Evolutionary conservation across 2,888 invertebrate species (phyloP).

Genomic region (Octodonta nipae): DNA sequence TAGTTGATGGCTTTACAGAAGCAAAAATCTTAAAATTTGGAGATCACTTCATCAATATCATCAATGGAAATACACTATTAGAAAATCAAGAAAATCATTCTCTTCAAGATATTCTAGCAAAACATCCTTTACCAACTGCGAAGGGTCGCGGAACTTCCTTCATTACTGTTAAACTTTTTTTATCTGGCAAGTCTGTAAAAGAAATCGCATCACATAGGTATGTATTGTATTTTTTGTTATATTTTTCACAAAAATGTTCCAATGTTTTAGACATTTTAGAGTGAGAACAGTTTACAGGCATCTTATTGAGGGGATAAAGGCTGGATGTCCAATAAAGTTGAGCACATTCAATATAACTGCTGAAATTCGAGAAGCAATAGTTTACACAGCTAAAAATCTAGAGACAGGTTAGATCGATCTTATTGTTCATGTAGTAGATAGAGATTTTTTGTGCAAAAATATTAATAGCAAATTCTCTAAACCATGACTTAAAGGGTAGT

Average conservation of each 20-base stretch:
- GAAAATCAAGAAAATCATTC: conserved; percentile 13
- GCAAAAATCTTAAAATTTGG: conserved; percentile 45
- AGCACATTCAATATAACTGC: conserved; percentile 25
- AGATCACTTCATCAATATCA: conserved; percentile 32
- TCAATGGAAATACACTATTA: conserved; percentile 7
- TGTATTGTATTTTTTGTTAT: no score
- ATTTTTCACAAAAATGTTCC: no score
- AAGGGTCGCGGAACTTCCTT: conserved; percentile 21
- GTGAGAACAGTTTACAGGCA: conserved; percentile 31
- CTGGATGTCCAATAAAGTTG: conserved; percentile 34
- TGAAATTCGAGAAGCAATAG: conserved; percentile 19
- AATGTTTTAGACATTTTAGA: conserved; percentile 19
- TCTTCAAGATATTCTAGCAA: conserved; percentile 17
- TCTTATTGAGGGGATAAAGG: conserved; percentile 32
- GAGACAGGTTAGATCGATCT: conserved; percentile 8
- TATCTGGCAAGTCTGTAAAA: no score
- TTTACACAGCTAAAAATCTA: conserved; percentile 14
- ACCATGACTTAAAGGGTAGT: no score
- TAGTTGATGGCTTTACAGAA: conserved; percentile 46
- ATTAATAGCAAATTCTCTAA: no score
- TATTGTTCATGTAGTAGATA: no score
- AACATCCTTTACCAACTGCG: conserved; percentile 18
- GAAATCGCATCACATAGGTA: no score
- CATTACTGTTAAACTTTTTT: no score
- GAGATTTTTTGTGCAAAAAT: no score